A percentile compares a stretch with the other conserved stretches of the same genome.
These are phyloP conservation scores for Ctenosaura bakeri DNA, from an alignment of 2,797 vertebrate species.

Conservation along the genomic window DNA sequence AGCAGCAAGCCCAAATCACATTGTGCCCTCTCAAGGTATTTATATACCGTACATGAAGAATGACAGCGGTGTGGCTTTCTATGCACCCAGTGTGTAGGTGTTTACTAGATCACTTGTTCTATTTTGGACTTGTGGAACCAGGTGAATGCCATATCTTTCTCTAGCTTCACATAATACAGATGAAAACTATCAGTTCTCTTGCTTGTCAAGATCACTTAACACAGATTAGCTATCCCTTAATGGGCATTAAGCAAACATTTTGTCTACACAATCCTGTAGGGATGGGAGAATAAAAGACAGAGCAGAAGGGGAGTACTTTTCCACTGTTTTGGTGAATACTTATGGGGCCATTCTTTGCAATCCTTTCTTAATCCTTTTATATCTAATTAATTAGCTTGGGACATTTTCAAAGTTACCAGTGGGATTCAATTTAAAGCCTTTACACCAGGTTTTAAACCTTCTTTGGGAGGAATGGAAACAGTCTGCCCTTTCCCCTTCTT, in stretches of 20 bases:
- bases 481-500: conserved; percentile 22
- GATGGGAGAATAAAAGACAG: not conserved
- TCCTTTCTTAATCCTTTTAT: conserved; percentile 34
- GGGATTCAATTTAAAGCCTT: conserved; percentile 17
- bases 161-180: not conserved
- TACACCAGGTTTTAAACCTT: conserved; percentile 4
- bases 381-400: conserved; percentile 28
- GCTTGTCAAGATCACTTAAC: conserved; percentile 1
- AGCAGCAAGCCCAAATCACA: not conserved
- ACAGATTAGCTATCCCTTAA: conserved; percentile 18
- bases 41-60: not conserved
- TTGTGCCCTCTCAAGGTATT: conserved; percentile 1
- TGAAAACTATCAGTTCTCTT: not conserved
- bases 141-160: conserved; percentile 4
- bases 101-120: conserved; percentile 6
- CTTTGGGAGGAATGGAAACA: conserved; percentile 26
- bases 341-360: conserved; percentile 9
- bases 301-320: not conserved
- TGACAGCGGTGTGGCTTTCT: not conserved
- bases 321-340: conserved; percentile 18
- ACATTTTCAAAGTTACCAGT: conserved; percentile 1
- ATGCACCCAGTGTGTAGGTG: not conserved
- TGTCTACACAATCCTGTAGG: not conserved
- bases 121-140: not conserved
- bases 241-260: not conserved